Base-by-base conservation (phyloP, 2,888 invertebrate genomes). In the Cryptocephalus moraei region DNA sequence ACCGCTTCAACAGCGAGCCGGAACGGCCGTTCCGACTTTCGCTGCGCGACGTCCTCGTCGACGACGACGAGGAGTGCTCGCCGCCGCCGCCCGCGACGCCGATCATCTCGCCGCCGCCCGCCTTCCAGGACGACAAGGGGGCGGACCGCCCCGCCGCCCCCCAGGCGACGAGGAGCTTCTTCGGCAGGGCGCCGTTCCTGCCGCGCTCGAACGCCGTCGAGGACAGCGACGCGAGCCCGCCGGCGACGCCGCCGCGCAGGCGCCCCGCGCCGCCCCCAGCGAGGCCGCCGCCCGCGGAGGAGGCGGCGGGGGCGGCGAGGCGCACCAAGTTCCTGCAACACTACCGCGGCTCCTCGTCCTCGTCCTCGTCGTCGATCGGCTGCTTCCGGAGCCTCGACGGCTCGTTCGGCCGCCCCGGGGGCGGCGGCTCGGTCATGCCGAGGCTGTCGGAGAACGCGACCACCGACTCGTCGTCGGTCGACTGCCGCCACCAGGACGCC, bases 71-170 rank as follows among this genome's bases (percentile, higher is more conserved):
- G 44, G 58, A 55, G 41, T 58, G 52, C 8, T 65, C 67, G n/a
- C 66, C 70, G 40, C 81, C 81, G 2, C 79, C 59, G 41, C 60
- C 80, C n/a, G 70, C 80, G 10, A 82, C 82, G 1, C 82, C 82
- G 8, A 83, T 83, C 49, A 76, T 83, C 41, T 82, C 82, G 11
- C 82, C 82, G 9, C 82, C 82, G 1, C 82, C 81, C 9, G 82
- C 82, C 9, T 83, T 83, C 62, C 82, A 83, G 62, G 81, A 81
- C 36, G 81, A 81, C 4, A 36, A 36, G 12, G 6, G 3, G 11
- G 31, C 10, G 9, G 11, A 12, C n/a, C 3, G 40, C 8, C 12
- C 40, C 3, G 40, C 22, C n/a, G 40, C 40, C 8, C 12, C 12
- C 36, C n/a, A 2, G 14, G 68, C 61, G 55, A 54, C 60, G 41